A percentile compares a stretch with the other conserved stretches of the same genome.
phyloP scores from a whole-genome alignment of 2,113 vertebrate genomes.

The Callochromis pleurospilus region DNA sequence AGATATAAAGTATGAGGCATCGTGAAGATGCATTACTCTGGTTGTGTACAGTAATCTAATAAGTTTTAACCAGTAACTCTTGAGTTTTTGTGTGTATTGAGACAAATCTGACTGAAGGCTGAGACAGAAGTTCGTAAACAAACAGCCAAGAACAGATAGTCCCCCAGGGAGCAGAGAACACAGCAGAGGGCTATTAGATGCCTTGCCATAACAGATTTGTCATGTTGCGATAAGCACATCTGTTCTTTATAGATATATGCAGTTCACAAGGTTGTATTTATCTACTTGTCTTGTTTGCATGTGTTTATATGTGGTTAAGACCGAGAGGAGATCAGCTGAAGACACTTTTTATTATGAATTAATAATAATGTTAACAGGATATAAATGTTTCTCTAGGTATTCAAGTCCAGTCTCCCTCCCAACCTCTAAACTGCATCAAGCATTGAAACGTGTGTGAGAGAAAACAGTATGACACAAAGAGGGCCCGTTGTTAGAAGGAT shows the following conservation, averaged over 20 bases:
- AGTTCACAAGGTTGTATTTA: not conserved
- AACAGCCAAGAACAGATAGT: not conserved
- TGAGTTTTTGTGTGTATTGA: not conserved
- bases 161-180: not conserved
- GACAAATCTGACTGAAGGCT: constrained; percentile 1
- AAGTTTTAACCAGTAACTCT: not conserved
- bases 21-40: not conserved
- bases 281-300: not conserved
- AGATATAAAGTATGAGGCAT: not conserved
- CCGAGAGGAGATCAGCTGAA: not conserved
- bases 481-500: not conserved
- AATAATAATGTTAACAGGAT: not conserved
- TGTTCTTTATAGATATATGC: not conserved
- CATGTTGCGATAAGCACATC: not conserved
- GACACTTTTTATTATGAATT: not conserved
- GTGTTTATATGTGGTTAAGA: not conserved
- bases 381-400: not conserved
- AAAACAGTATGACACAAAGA: not conserved
- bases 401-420: not conserved
- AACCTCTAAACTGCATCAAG: not conserved
- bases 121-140: not conserved
- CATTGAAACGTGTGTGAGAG: not conserved
- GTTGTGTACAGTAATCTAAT: not conserved
- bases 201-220: not conserved
- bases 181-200: not conserved